Percentiles rank a stretch among this genome's conserved stretches.
Evolutionary conservation across 2,888 invertebrate genomes (phyloP).

Genomic region (Clivina fossor): DNA sequence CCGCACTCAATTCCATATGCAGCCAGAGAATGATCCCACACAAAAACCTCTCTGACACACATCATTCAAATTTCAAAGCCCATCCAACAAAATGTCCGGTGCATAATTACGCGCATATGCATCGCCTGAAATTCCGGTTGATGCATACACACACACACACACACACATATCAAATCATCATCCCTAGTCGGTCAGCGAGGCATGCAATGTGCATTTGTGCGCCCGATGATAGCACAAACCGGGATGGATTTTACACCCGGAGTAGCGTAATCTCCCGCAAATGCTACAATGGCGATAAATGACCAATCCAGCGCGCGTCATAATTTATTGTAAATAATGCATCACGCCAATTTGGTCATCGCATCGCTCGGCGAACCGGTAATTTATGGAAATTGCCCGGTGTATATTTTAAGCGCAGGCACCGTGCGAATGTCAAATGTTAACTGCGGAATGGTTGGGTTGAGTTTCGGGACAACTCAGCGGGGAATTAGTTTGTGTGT

Average conservation of each 20-base stretch:
- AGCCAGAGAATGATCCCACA: too few species aligned
- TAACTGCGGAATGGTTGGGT: constrained; percentile 1
- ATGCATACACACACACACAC: too few species aligned
- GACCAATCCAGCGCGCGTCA: constrained; percentile 21
- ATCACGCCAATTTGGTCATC: constrained; percentile 15
- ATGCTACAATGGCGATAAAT: constrained; percentile 32
- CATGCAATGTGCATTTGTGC: not conserved
- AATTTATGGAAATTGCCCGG: constrained; percentile 30
- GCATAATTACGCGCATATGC: constrained; percentile 3
- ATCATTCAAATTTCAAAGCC: too few species aligned
- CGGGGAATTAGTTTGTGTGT: constrained; percentile 1
- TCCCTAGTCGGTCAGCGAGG: constrained; percentile 6
- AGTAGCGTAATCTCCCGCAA: constrained; percentile 22
- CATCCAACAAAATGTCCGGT: too few species aligned
- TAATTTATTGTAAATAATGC: constrained; percentile 32
- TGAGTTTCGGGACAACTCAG: not conserved
- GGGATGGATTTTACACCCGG: constrained; percentile 20
- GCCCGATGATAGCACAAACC: too few species aligned
- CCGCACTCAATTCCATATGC: too few species aligned
- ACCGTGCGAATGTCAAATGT: constrained; percentile 12
- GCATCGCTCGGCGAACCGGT: too few species aligned
- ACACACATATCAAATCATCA: too few species aligned
- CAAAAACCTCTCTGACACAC: too few species aligned
- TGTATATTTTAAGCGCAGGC: constrained; percentile 19
- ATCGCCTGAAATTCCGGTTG: constrained; percentile 6